Base-by-base conservation (phyloP, 1,140 invertebrate species). In the Caenorhabditis tropicalis region DNA sequence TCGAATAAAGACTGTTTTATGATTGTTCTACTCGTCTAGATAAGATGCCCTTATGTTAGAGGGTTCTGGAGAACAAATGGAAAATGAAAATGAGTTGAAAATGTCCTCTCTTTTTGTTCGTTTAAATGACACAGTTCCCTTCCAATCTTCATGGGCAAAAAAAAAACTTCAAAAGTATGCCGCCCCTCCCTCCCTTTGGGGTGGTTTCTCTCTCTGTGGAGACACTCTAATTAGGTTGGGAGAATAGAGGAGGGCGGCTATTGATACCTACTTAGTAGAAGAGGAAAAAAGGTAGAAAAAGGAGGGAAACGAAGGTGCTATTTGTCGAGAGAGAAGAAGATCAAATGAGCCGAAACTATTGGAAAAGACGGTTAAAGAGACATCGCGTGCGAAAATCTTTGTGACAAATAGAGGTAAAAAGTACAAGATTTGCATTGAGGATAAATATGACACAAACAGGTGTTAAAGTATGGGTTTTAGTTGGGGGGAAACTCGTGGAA, bases 261-360 rank as follows among this genome's bases (percentile, higher is more conserved):
- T 65, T 65, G 58, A 65, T 65, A 65, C 58, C 58, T 65, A 65
- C 58, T 65, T 65, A 33, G 65, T 27, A 27, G 65, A 74, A 21
- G 29, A 43, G 12, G 24, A 19, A 15, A 19, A 15, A 15, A 5
- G 29, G 15, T 24, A n/a, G 24, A 24, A 27, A 56, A 27, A 46
- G 36, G 58, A 65, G 29, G 65, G 33, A 46, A 29, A 46, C n/a
- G 33, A 31, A 74, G 65, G 65, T 43, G 65, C 19, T 74, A 74
- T 74, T 74, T 74, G 65, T 74, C 36, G 65, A 74, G 60, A 36
- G 19, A n/a, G 12, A 60, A 60, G 56, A 29, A 70, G 15, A 74
- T 74, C 65, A 74, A 74, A 74, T 74, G 65, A 43, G 65, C 65
- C 65, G 65, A 74, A 74, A 46, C 16, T 43, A 46, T n/a, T n/a